Percentiles rank a stretch among this genome's conserved stretches.
These are phyloP conservation scores for Pocillopora grandis DNA, from an alignment of 92 coral and sea anemone species.

Conservation along the genomic window DNA sequence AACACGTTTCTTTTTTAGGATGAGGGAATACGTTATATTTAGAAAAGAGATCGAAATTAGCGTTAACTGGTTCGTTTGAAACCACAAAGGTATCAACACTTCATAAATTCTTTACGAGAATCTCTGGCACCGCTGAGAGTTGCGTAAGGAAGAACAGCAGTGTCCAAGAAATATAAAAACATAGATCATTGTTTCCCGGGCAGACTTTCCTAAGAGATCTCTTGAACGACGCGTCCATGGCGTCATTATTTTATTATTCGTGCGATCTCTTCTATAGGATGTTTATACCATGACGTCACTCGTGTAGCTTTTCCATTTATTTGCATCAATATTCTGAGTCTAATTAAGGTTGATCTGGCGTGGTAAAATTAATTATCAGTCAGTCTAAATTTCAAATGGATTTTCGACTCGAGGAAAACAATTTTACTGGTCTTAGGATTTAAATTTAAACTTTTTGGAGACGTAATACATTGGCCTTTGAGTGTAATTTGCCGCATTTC, in stretches of 20 bases:
- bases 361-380: conserved; percentile 15
- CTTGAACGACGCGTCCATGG: background rate
- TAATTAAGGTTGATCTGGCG: background rate
- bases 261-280: background rate
- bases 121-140: background rate
- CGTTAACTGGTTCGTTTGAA: background rate
- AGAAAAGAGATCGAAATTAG: conserved; percentile 7
- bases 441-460: background rate
- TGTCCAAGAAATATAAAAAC: background rate
- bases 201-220: background rate
- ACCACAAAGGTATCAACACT: conserved; percentile 1
- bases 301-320: conserved; percentile 2
- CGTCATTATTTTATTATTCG: background rate
- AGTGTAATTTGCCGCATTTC: background rate
- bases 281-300: conserved; percentile 18
- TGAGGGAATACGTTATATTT: background rate
- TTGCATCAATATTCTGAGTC: conserved; percentile 19
- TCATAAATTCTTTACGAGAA: conserved; percentile 12
- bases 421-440: too few relatives aligned
- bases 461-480: background rate
- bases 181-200: background rate
- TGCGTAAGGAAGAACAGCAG: conserved; percentile 8
- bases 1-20: background rate
- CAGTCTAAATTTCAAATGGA: background rate
- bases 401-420: background rate